Percentiles rank a stretch among this genome's conserved stretches.
phyloP scores from a whole-genome alignment of 2,888 invertebrate genomes.

The Noctua pronuba region DNA sequence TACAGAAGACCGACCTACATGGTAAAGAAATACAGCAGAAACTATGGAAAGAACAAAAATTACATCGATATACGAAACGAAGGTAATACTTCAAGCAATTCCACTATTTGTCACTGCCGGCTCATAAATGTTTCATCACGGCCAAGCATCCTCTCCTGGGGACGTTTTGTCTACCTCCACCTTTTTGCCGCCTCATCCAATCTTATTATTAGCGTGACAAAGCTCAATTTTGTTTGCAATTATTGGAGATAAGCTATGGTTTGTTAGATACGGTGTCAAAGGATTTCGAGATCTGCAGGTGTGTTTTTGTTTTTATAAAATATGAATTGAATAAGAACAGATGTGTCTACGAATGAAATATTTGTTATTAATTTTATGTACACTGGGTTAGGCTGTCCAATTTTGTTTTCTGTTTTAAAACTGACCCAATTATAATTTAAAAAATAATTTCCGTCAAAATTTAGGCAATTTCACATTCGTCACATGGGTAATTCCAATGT shows the following conservation, averaged over 20 bases:
- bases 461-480: background rate
- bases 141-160: conserved; percentile 58
- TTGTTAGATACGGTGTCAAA: conserved; percentile 41
- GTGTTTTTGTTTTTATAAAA: conserved; percentile 43
- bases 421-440: no score
- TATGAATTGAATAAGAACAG: conserved; percentile 14
- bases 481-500: background rate
- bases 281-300: conserved; percentile 32
- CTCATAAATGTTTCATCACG: conserved; percentile 70
- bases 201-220: conserved; percentile 51
- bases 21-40: background rate
- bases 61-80: conserved; percentile 44
- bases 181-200: conserved; percentile 44
- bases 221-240: conserved; percentile 46
- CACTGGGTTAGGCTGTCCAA: background rate
- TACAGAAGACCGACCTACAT: background rate
- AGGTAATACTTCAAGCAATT: conserved; percentile 58
- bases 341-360: background rate
- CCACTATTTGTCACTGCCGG: conserved; percentile 66
- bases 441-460: background rate
- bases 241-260: conserved; percentile 25
- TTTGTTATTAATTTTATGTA: background rate
- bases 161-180: conserved; percentile 54
- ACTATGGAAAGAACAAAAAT: conserved; percentile 21
- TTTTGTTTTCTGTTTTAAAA: background rate